Percentiles rank a stretch among this genome's conserved stretches.
Evolutionary conservation across 2,113 vertebrate species (phyloP).

Genomic region (Varanus salvator): DNA sequence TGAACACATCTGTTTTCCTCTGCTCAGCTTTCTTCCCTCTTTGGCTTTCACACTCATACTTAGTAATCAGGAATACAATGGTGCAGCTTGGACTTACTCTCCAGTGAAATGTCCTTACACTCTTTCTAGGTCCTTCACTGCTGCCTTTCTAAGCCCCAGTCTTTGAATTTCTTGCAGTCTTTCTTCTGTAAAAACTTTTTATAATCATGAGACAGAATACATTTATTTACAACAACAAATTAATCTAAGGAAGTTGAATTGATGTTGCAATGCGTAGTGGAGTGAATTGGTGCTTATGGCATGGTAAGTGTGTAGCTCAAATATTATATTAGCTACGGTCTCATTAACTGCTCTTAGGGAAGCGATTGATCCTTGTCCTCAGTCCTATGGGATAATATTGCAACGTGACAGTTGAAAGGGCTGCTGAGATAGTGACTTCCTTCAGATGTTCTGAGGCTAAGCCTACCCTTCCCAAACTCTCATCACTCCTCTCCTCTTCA

Average conservation of each 20-base stretch:
- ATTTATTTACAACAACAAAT: neutral
- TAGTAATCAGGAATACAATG: no score
- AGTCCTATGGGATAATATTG: neutral
- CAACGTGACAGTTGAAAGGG: neutral
- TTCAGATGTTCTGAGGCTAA: neutral
- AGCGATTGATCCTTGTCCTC: neutral
- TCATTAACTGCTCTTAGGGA: neutral
- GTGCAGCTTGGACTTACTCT: no score
- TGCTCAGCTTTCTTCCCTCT: no score
- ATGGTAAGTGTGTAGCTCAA: neutral
- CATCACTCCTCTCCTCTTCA: neutral
- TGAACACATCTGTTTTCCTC: no score
- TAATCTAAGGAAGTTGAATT: neutral
- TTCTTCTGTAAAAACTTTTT: neutral
- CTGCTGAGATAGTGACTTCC: neutral
- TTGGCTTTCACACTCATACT: no score
- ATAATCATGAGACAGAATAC: neutral
- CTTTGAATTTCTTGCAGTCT: no score
- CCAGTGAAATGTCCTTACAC: no score
- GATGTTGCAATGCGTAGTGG: neutral
- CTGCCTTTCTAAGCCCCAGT: no score
- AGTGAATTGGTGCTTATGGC: neutral
- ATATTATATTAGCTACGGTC: neutral
- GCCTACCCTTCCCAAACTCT: no score
- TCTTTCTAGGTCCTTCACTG: no score